phyloP scores from a whole-genome alignment of 2,888 invertebrate species.

The Drosophila nigricruria region DNA sequence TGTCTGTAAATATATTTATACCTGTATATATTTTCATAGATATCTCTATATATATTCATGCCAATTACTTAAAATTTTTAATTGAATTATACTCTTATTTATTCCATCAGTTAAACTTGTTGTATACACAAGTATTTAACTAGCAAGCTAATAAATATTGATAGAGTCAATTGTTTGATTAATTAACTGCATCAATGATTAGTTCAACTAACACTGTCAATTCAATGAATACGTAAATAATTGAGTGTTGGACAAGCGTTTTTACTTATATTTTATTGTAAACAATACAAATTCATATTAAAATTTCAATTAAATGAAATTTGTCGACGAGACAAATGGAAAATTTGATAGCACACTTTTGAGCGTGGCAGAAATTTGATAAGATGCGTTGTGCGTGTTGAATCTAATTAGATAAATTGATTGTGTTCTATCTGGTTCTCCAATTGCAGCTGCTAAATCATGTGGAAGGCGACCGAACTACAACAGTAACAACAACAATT shows the following conservation, averaged over 20 bases:
- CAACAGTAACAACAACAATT: constrained; percentile 10
- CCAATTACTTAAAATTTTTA: background rate
- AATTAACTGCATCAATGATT: constrained; percentile 11
- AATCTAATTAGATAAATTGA: constrained; percentile 54
- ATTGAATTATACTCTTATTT: background rate
- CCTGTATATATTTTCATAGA: too few relatives aligned
- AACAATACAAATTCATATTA: background rate
- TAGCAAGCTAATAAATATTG: constrained; percentile 4
- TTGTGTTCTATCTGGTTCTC: constrained; percentile 40
- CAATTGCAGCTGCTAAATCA: constrained; percentile 45
- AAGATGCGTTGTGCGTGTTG: constrained; percentile 10
- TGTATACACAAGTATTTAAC: background rate
- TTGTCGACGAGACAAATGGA: background rate
- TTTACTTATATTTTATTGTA: background rate
- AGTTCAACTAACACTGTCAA: constrained; percentile 1
- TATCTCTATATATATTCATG: background rate
- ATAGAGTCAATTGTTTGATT: background rate
- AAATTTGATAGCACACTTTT: constrained; percentile 3
- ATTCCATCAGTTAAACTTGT: background rate
- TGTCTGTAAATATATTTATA: too few relatives aligned
- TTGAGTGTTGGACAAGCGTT: background rate
- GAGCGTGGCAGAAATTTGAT: constrained; percentile 16
- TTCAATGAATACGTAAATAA: constrained; percentile 1
- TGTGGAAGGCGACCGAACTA: constrained; percentile 34
- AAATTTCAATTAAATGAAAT: constrained; percentile 6